Evolutionary conservation across 2,113 vertebrate genomes (phyloP).

Genomic region (Myiagra hebetior): DNA sequence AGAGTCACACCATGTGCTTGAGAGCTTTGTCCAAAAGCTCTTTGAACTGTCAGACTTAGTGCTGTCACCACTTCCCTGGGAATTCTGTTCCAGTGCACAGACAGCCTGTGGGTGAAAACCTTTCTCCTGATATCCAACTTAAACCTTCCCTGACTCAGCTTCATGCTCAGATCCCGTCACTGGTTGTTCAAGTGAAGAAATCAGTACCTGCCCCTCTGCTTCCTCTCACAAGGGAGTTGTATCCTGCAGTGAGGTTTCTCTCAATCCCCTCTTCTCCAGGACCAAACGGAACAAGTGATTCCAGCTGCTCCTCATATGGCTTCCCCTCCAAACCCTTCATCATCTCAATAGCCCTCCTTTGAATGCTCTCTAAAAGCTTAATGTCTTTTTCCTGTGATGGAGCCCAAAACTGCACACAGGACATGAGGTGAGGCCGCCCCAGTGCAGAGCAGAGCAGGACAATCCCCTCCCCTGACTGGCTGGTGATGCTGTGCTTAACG

Average conservation of each 20-base stretch:
- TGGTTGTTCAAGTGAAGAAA: rapidly evolving
- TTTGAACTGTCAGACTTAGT: neutral
- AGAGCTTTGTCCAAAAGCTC: neutral
- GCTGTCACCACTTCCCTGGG: neutral
- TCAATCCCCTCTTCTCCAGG: neutral
- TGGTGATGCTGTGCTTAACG: neutral
- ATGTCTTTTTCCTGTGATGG: neutral
- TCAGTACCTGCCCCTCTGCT: neutral
- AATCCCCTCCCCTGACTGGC: neutral
- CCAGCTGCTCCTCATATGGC: neutral
- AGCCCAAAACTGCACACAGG: neutral
- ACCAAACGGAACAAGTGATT: neutral
- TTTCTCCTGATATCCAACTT: neutral
- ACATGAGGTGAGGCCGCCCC: neutral
- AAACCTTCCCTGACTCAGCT: neutral
- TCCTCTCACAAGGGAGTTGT: neutral
- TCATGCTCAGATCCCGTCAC: rapidly evolving
- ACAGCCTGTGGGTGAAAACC: neutral
- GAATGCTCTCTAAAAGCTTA: neutral
- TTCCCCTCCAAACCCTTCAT: neutral
- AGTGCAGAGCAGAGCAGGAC: neutral
- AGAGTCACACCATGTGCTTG: neutral
- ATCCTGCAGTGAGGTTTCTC: neutral
- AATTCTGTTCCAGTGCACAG: neutral
- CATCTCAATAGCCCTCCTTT: neutral